phyloP scores from a whole-genome alignment of 2,888 invertebrate species.

The Hofmannophila pseudospretella region DNA sequence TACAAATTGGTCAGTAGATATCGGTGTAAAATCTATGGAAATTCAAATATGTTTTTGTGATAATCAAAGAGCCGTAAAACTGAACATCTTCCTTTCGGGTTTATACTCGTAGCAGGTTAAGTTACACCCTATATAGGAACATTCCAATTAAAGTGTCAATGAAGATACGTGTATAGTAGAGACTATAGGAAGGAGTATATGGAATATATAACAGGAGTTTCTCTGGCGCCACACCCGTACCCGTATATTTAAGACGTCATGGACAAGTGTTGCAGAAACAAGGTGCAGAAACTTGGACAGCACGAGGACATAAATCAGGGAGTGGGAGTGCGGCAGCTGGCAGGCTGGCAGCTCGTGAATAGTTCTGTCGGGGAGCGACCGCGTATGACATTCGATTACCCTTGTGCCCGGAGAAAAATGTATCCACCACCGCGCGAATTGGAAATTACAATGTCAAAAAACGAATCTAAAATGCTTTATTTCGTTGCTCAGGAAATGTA shows the following conservation, averaged over 20 bases:
- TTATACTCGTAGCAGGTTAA: too few species aligned
- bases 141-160: conserved; percentile 20
- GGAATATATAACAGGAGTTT: conserved; percentile 25
- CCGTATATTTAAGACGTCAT: conserved; percentile 63
- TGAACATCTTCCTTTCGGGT: too few species aligned
- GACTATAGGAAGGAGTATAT: conserved; percentile 15
- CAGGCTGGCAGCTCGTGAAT: conserved; percentile 50
- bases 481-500: too few species aligned
- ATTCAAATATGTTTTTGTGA: too few species aligned
- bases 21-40: too few species aligned
- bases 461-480: too few species aligned
- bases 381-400: conserved; percentile 72
- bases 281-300: conserved; percentile 72
- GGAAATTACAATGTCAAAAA: conserved; percentile 2
- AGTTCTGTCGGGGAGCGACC: conserved; percentile 60
- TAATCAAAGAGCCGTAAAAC: too few species aligned
- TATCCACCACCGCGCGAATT: conserved; percentile 1
- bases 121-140: too few species aligned
- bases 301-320: conserved; percentile 64
- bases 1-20: too few species aligned
- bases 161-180: conserved; percentile 15
- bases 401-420: conserved; percentile 20
- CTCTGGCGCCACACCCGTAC: conserved; percentile 36
- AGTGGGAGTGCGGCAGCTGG: conserved; percentile 49
- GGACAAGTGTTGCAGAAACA: conserved; percentile 68